A percentile compares a stretch with the other conserved stretches of the same genome.
Conservation (phyloP, 2,113 vertebrate genomes). For the Anoura caudifer region DNA sequence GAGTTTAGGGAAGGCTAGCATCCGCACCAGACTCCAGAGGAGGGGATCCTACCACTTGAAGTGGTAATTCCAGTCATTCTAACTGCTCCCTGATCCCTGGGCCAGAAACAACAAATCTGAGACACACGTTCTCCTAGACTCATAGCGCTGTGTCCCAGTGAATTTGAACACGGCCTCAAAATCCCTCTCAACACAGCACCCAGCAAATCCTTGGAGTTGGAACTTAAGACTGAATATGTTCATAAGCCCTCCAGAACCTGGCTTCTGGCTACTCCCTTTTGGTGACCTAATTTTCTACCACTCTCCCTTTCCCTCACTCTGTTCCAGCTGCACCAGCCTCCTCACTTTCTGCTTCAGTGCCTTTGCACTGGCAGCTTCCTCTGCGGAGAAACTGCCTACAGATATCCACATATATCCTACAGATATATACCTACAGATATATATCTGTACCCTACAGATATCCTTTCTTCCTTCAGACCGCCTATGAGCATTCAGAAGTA, state of each 20-base stretch:
- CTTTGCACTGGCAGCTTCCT: neutral
- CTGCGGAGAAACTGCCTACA: neutral
- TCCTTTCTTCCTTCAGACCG: neutral
- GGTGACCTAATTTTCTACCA: neutral
- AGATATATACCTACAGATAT: too few relatives aligned
- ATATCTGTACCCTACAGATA: too few relatives aligned
- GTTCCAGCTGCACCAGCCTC: neutral
- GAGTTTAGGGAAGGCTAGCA: neutral
- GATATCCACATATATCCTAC: rapidly evolving
- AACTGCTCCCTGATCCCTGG: neutral
- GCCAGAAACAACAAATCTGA: neutral
- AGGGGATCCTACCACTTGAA: neutral
- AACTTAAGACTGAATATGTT: neutral
- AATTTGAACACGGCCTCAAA: neutral
- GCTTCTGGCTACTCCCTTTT: neutral
- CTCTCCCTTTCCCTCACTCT: neutral
- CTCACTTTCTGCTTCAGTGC: neutral
- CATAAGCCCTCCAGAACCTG: neutral
- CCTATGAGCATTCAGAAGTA: neutral
- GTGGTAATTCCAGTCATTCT: neutral
- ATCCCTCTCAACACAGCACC: neutral
- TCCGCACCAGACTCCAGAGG: neutral
- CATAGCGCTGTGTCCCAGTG: neutral
- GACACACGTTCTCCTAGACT: neutral
- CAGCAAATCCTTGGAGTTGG: neutral